A percentile compares a stretch with the other conserved stretches of the same genome.
Conservation (phyloP, 1,140 invertebrate genomes). For the Piezodorus guildinii region DNA sequence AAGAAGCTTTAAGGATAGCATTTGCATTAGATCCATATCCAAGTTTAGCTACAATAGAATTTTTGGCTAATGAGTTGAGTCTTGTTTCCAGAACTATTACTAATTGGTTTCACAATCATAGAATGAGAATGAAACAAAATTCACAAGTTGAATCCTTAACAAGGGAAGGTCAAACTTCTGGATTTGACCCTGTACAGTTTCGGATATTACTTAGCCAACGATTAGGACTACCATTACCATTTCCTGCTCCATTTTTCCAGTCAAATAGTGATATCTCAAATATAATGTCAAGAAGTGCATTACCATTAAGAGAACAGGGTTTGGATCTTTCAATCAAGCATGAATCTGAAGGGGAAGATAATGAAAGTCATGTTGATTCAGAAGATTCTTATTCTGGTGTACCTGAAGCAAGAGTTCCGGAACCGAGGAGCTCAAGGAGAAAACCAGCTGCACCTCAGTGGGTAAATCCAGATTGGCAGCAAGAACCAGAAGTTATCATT, state of each 20-base stretch:
- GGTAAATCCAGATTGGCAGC: conserved; percentile 88
- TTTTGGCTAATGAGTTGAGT: conserved; percentile 78
- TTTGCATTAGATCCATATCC: conserved; percentile 95
- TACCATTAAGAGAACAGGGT: conserved; percentile 51
- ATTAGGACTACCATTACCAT: conserved; percentile 45
- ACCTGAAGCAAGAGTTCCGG: conserved; percentile 29
- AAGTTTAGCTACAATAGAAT: conserved; percentile 88
- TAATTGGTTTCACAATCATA: conserved; percentile 99
- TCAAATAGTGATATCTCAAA: conserved; percentile 59
- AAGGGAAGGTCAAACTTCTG: conserved; percentile 27
- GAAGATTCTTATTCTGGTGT: conserved; percentile 51
- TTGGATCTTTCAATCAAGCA: conserved; percentile 71
- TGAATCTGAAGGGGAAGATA: conserved; percentile 60
- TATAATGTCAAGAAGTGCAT: conserved; percentile 48
- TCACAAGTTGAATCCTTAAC: conserved; percentile 51
- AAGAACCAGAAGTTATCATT: conserved; percentile 71
- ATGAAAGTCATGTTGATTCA: conserved; percentile 61
- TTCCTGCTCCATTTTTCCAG: conserved; percentile 63
- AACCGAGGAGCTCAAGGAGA: conserved; percentile 42
- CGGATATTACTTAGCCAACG: conserved; percentile 75
- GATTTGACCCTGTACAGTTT: conserved; percentile 83
- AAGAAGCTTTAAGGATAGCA: conserved; percentile 85
- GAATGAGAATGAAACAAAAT: conserved; percentile 92
- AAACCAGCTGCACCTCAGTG: conserved; percentile 93
- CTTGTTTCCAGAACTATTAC: conserved; percentile 93